Conservation (phyloP, 2,797 vertebrate species). For the Esox masquinongy region DNA sequence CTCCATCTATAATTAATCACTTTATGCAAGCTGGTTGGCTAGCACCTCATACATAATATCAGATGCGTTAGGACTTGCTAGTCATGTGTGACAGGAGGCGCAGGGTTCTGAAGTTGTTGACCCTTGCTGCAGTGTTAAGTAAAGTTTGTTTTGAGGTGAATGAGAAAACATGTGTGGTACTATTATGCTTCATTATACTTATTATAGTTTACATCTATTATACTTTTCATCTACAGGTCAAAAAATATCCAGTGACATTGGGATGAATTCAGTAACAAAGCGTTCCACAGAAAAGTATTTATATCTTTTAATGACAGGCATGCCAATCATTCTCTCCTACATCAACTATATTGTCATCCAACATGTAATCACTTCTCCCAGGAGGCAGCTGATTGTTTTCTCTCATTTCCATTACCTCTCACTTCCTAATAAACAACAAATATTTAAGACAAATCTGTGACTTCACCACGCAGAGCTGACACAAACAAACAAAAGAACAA, state of each 20-base stretch:
- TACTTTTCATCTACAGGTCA: no score
- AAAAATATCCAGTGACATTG: not conserved
- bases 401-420: not conserved
- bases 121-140: not conserved
- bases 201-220: no score
- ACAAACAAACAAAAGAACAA: not conserved
- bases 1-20: constrained; percentile 56
- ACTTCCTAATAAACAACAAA: not conserved
- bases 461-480: not conserved
- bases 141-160: not conserved
- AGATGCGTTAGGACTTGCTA: not conserved
- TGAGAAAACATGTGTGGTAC: not conserved
- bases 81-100: not conserved
- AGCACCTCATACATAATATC: constrained; percentile 24
- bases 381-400: constrained; percentile 3
- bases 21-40: constrained; percentile 23
- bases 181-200: not conserved
- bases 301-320: not conserved
- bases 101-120: not conserved
- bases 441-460: not conserved
- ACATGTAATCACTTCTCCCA: constrained; percentile 1
- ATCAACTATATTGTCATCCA: not conserved
- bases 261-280: not conserved
- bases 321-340: not conserved
- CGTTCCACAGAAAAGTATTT: not conserved